Conservation (phyloP, 2,113 vertebrate species). For the Antechinus flavipes region DNA sequence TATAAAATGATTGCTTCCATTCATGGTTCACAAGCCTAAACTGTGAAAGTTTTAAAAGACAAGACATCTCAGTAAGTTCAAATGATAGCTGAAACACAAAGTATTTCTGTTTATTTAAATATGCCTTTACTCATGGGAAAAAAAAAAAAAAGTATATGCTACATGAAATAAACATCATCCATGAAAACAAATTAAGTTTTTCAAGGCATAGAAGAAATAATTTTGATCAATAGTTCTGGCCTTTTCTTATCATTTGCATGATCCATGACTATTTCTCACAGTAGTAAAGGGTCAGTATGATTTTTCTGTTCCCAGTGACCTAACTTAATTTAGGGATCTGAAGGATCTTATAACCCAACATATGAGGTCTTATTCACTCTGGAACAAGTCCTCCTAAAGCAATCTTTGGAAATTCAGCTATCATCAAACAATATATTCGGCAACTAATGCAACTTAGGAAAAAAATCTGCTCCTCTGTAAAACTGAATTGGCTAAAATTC, state of each 20-base stretch:
- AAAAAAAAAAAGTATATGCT: background rate
- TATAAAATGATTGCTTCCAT: background rate
- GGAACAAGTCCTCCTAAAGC: background rate
- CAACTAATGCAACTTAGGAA: background rate
- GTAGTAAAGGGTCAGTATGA: background rate
- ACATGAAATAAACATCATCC: constrained; percentile 1
- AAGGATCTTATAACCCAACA: background rate
- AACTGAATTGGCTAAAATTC: background rate
- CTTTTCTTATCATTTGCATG: background rate
- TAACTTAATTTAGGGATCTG: constrained; percentile 24
- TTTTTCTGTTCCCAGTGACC: background rate
- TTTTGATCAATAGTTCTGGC: background rate
- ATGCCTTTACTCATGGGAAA: background rate
- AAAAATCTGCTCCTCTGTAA: constrained; percentile 21
- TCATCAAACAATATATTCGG: background rate
- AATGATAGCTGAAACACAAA: background rate
- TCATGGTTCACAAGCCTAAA: background rate
- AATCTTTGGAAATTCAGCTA: constrained; percentile 1
- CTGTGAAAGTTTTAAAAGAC: constrained; percentile 14
- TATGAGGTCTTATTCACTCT: background rate
- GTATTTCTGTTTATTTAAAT: background rate
- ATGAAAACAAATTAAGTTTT: constrained; percentile 9
- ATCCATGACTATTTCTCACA: background rate
- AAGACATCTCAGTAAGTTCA: background rate
- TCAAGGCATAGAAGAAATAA: constrained; percentile 15